phyloP scores from a whole-genome alignment of 2,888 invertebrate species.

The Lasioglossum oenotherae region DNA sequence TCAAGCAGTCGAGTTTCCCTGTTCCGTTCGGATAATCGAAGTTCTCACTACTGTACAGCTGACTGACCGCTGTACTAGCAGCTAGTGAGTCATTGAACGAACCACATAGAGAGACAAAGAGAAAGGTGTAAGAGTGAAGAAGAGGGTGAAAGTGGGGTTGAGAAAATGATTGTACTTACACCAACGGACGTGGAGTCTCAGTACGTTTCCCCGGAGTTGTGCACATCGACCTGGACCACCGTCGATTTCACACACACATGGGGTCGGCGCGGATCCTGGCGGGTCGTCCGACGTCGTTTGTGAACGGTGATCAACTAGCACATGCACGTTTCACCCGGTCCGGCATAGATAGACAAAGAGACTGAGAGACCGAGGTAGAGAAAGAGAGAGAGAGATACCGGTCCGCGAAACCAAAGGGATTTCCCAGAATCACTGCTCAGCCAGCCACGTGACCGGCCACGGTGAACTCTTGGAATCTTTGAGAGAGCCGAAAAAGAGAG shows the following conservation, averaged over 20 bases:
- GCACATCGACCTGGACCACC: constrained; percentile 71
- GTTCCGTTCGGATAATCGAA: background rate
- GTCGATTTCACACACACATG: constrained; percentile 43
- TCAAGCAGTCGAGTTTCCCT: background rate
- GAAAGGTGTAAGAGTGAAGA: background rate
- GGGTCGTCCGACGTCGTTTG: constrained; percentile 14
- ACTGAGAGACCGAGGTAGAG: background rate
- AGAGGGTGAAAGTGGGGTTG: background rate
- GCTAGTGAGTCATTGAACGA: background rate
- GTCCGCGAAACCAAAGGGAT: constrained; percentile 24
- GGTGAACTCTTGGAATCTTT: constrained; percentile 35
- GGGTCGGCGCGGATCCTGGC: constrained; percentile 21
- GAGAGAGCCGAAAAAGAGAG: background rate
- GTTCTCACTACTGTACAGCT: background rate
- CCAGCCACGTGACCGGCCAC: constrained; percentile 63
- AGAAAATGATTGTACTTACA: constrained; percentile 57
- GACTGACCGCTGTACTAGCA: background rate
- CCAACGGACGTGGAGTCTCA: constrained; percentile 66
- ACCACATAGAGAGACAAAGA: background rate
- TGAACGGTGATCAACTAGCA: constrained; percentile 47
- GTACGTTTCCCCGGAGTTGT: constrained; percentile 54
- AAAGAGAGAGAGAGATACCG: background rate
- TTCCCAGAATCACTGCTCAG: constrained; percentile 58
- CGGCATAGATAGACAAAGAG: constrained; percentile 13
- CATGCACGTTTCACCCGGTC: constrained; percentile 49